phyloP scores from a whole-genome alignment of 2,888 invertebrate genomes.

The Ennomos fuscantarius region DNA sequence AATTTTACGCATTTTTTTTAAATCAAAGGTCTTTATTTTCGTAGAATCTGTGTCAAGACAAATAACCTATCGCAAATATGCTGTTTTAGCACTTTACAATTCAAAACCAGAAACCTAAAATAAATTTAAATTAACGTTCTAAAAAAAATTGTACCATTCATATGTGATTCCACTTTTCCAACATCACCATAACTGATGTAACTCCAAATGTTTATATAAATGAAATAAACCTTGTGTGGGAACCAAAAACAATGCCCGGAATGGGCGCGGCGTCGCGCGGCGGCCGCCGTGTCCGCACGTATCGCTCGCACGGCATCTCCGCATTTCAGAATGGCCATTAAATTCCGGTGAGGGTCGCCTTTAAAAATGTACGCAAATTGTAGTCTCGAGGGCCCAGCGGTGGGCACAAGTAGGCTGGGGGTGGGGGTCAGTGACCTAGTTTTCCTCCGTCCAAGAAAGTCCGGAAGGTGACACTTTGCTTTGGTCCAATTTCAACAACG shows the following conservation, averaged over 20 bases:
- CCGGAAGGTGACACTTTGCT: constrained; percentile 16
- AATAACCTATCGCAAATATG: no score
- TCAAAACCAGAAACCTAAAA: no score
- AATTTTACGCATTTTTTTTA: no score
- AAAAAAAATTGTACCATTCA: no score
- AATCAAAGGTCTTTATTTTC: no score
- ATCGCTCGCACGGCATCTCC: constrained; percentile 18
- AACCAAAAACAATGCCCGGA: not conserved
- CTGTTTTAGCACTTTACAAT: no score
- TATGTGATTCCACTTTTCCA: no score
- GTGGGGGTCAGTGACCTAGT: constrained; percentile 11
- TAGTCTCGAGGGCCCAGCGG: constrained; percentile 13
- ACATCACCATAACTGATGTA: no score
- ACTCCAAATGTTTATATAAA: no score
- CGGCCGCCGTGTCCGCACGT: constrained; percentile 10
- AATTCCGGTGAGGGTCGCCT: constrained; percentile 41
- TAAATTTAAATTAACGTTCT: no score
- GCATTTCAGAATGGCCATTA: constrained; percentile 16
- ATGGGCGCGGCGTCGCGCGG: constrained; percentile 7
- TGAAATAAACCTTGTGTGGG: not conserved
- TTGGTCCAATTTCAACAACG: constrained; percentile 5
- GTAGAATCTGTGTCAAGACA: no score
- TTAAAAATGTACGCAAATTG: constrained; percentile 56
- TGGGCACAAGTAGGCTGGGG: constrained; percentile 11
- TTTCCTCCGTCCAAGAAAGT: constrained; percentile 1